Evolutionary conservation across 1,140 invertebrate genomes (phyloP).

Genomic region (Ganaspis sp.): DNA sequence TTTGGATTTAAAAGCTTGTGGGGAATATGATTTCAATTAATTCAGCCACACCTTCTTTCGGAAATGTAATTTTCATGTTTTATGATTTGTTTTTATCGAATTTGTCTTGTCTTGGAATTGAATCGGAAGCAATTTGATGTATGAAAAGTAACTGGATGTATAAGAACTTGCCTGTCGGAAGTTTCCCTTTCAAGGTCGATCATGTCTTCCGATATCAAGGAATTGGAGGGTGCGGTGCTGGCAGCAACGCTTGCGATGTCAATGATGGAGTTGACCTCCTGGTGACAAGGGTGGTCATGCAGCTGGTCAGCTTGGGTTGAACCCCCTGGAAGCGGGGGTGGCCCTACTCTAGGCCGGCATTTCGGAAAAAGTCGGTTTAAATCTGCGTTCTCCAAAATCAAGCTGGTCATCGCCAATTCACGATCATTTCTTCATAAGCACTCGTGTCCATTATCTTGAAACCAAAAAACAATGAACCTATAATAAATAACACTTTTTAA

Average conservation of each 20-base stretch:
- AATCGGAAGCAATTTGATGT: too few species aligned
- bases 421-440: conserved; percentile 56
- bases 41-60: not conserved
- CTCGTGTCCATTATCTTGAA: conserved; percentile 56
- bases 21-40: too few species aligned
- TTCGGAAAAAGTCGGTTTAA: conserved; percentile 76
- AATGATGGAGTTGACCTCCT: conserved; percentile 57
- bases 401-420: conserved; percentile 74
- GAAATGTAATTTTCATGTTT: not conserved
- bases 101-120: too few species aligned
- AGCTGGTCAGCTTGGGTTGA: conserved; percentile 60
- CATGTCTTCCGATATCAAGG: conserved; percentile 68
- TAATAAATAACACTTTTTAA: too few species aligned
- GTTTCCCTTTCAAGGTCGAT: conserved; percentile 75
- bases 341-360: conserved; percentile 75
- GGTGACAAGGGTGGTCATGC: conserved; percentile 68
- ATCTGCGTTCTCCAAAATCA: conserved; percentile 76
- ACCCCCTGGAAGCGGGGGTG: conserved; percentile 66
- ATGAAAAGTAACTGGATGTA: too few species aligned
- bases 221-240: conserved; percentile 60
- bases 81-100: not conserved
- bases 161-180: conserved; percentile 72
- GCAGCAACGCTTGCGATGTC: conserved; percentile 56
- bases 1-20: too few species aligned
- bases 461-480: conserved; percentile 19